Evolutionary conservation across 92 coral and sea anemone genomes (phyloP), one percentile per base, ranked within the genome.

Genomic region (Phenganax stokvisi): DNA sequence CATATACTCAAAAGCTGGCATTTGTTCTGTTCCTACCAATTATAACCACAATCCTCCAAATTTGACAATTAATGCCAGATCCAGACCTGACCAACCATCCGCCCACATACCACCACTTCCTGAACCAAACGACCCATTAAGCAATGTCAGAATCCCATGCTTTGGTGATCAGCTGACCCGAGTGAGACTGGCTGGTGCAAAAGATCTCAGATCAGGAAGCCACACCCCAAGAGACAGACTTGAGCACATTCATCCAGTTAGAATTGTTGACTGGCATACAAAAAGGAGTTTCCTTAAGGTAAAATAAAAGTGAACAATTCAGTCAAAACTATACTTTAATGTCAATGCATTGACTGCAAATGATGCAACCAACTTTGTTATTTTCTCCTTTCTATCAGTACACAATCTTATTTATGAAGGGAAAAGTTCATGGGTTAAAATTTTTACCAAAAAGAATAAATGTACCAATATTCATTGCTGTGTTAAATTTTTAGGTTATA

Each of bases 231-330:
- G 80, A 65, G 89, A 88, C 75, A 54, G 83, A 55, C 72, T 88
- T 74, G 89, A 88, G 63, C 91, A 88, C 80, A 30, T 85, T 25
- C 83, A 88, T 51, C 47, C 47, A 37, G 47, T 37, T 37, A 37
- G 91, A 51, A 85, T 85, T 70, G 91, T 88, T 6, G 89, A 85
- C 73, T 86, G 91, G 91, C 91, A 88, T 57, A 74, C 89, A 10
- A 88, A 88, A 89, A 85, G 81, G 67, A 85, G 91, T 71, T 78
- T 85, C 54, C 78, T 88, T 2, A 85, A 85, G 84, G 91, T 79
- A 88, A 54, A 54, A 70, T 27, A 54, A 67, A 67, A 71, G 29
- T 10, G 63, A 55, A 55, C 31, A 51, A 0, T 12, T 30, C 17
- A 12, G 12, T 15, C 15, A 31, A 15, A 7, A 6, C 10, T 31